phyloP scores from a whole-genome alignment of 2,888 invertebrate species.

The Portevinia maculata region DNA sequence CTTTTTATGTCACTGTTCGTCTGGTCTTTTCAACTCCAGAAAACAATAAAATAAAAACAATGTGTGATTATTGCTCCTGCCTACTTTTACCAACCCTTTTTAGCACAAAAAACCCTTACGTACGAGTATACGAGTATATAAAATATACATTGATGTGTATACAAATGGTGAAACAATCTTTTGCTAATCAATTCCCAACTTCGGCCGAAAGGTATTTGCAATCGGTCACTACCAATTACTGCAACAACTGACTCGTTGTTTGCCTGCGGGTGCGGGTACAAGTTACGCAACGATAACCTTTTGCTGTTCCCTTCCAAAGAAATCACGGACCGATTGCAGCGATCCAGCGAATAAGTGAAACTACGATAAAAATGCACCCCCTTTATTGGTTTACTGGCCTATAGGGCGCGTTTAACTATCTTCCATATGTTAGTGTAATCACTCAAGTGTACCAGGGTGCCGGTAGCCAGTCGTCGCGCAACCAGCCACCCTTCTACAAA shows the following conservation, averaged over 20 bases:
- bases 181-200: constrained; percentile 51
- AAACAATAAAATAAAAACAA: constrained; percentile 26
- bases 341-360: constrained; percentile 1
- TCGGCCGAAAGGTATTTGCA: constrained; percentile 61
- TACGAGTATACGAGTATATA: background rate
- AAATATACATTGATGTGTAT: constrained; percentile 13
- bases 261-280: constrained; percentile 53
- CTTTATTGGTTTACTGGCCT: constrained; percentile 18
- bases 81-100: constrained; percentile 14
- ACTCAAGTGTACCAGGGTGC: constrained; percentile 57
- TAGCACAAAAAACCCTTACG: background rate
- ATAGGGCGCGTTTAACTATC: constrained; percentile 71
- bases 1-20: too few species aligned
- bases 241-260: constrained; percentile 38
- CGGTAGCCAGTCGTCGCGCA: constrained; percentile 23
- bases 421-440: constrained; percentile 74
- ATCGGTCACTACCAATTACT: constrained; percentile 63
- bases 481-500: constrained; percentile 44
- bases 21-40: background rate
- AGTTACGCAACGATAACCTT: constrained; percentile 66
- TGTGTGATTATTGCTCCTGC: constrained; percentile 39
- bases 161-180: constrained; percentile 43
- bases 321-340: constrained; percentile 22
- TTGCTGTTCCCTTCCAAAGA: constrained; percentile 11
- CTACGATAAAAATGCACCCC: constrained; percentile 25